These are phyloP conservation scores for Paelopatides confundens DNA, from an alignment of 53 echinoderm and acorn worm species.

Conservation along the genomic window DNA sequence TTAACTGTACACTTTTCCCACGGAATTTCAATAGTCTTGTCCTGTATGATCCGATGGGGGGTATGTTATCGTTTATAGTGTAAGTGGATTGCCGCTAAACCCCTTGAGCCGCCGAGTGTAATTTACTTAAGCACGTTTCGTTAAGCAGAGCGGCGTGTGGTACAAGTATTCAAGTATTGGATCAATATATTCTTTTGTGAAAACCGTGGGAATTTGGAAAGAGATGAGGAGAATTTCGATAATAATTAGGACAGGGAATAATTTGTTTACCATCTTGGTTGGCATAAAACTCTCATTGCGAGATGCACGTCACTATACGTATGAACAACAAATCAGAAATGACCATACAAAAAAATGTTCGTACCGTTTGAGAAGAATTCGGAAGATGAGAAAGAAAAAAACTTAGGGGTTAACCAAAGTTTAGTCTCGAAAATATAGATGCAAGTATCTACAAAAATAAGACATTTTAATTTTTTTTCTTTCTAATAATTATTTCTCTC, in stretches of 20 bases:
- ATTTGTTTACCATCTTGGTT: not conserved
- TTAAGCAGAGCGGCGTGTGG: not conserved
- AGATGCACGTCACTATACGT: not conserved
- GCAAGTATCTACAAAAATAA: no score
- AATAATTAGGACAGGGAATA: not conserved
- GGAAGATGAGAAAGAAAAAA: no score
- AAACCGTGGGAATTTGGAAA: constrained; percentile 32
- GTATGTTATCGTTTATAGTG: not conserved
- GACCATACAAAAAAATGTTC: no score
- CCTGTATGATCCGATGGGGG: not conserved
- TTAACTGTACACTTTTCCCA: constrained; percentile 11
- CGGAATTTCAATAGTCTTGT: not conserved
- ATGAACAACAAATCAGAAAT: not conserved
- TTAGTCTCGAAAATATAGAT: no score
- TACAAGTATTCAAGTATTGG: not conserved
- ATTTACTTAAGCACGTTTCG: not conserved
- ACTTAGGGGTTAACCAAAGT: no score
- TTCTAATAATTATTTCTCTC: no score
- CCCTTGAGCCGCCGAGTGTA: not conserved
- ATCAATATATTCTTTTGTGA: constrained; percentile 1
- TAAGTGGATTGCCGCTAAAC: not conserved
- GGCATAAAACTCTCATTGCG: not conserved
- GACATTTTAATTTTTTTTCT: no score
- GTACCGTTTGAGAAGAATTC: no score
- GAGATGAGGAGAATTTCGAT: not conserved